Conservation (phyloP, 1,140 invertebrate species). For the Caenorhabditis remanei region DNA sequence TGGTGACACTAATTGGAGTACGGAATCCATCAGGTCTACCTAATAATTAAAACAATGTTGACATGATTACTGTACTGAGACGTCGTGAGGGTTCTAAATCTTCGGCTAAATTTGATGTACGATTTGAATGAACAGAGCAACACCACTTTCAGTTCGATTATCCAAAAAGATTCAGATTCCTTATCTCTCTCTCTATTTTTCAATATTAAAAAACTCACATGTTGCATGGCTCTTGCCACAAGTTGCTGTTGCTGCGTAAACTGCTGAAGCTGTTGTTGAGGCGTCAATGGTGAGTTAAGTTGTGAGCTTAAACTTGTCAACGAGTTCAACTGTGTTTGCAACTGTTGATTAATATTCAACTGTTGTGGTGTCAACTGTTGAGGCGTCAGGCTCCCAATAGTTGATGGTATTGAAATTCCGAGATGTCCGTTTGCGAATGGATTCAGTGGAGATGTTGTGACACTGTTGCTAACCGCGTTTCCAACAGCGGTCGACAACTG, state of each 20-base stretch:
- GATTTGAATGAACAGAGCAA: too few relatives aligned
- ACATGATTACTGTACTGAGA: too few relatives aligned
- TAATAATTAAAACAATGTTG: too few relatives aligned
- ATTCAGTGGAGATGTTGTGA: slow-evolving; percentile 27
- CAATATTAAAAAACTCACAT: neutral
- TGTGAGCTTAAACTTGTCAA: slow-evolving; percentile 3
- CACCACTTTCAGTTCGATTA: too few relatives aligned
- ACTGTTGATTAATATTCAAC: slow-evolving; percentile 20
- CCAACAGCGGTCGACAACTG: slow-evolving; percentile 1
- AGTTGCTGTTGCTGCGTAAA: slow-evolving; percentile 45
- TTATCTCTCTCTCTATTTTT: too few relatives aligned
- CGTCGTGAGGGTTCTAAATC: too few relatives aligned
- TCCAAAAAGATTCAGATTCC: too few relatives aligned
- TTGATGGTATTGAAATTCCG: slow-evolving; percentile 34
- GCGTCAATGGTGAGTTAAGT: slow-evolving; percentile 18
- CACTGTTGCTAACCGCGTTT: slow-evolving; percentile 6
- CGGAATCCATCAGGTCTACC: too few relatives aligned
- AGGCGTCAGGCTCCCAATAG: slow-evolving; percentile 21
- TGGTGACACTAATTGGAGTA: too few relatives aligned
- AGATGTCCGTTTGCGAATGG: slow-evolving; percentile 40
- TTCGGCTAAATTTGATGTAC: too few relatives aligned
- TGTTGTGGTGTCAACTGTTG: slow-evolving; percentile 42
- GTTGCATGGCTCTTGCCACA: slow-evolving; percentile 48
- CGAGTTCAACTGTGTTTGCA: slow-evolving; percentile 40
- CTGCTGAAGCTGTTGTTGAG: slow-evolving; percentile 45